These are phyloP conservation scores for Lasioglossum villosulum DNA, from an alignment of 2,888 invertebrate genomes.

Conservation along the genomic window DNA sequence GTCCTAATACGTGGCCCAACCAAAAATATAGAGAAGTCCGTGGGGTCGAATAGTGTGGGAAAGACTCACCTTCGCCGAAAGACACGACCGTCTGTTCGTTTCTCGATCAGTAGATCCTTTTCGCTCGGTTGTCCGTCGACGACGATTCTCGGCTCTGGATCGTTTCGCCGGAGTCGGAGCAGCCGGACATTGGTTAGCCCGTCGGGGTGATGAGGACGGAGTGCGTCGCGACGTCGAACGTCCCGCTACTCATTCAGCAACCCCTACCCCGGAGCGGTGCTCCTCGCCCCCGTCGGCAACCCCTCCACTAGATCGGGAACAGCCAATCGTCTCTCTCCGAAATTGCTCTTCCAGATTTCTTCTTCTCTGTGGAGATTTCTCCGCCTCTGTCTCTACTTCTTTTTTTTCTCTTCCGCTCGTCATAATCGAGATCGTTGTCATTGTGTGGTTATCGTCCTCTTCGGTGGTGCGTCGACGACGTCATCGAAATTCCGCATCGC, in stretches of 20 bases:
- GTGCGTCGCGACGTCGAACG: constrained; percentile 76
- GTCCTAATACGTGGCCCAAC: too few relatives aligned
- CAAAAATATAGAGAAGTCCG: too few relatives aligned
- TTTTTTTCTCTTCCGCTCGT: not conserved
- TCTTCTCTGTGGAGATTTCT: not conserved
- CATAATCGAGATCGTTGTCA: constrained; percentile 31
- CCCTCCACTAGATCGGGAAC: constrained; percentile 56
- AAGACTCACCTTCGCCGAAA: constrained; percentile 53
- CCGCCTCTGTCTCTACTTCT: not conserved
- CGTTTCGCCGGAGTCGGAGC: constrained; percentile 31
- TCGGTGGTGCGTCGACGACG: constrained; percentile 21
- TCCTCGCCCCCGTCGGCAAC: constrained; percentile 53
- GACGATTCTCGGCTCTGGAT: constrained; percentile 4
- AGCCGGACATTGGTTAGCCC: constrained; percentile 58
- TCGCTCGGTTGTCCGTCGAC: constrained; percentile 23
- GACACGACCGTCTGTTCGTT: constrained; percentile 60
- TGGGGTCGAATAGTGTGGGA: not conserved
- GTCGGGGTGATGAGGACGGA: constrained; percentile 75
- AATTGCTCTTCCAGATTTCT: not conserved
- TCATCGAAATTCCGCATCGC: not conserved
- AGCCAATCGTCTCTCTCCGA: constrained; percentile 70
- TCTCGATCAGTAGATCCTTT: constrained; percentile 30
- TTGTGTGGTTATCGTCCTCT: constrained; percentile 13
- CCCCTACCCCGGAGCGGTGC: constrained; percentile 76
- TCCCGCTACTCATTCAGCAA: constrained; percentile 81